These are phyloP conservation scores for Horisme vitalbata DNA, from an alignment of 2,888 invertebrate species.

Conservation along the genomic window DNA sequence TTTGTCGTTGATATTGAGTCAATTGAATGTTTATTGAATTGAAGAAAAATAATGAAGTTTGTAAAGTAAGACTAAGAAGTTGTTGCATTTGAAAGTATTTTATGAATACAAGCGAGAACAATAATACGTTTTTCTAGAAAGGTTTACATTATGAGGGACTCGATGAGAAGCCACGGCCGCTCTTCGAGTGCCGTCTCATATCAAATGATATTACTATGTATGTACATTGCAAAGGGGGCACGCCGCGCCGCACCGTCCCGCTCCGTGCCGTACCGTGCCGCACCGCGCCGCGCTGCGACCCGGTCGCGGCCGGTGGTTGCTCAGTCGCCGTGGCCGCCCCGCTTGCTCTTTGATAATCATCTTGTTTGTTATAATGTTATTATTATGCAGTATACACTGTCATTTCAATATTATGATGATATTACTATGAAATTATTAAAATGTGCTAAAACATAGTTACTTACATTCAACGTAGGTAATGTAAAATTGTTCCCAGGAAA, in stretches of 20 bases:
- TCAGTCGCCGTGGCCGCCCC: too few relatives aligned
- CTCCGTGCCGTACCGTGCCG: too few relatives aligned
- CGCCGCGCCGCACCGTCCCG: background rate
- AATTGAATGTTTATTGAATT: constrained; percentile 81
- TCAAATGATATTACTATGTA: constrained; percentile 67
- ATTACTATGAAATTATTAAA: constrained; percentile 11
- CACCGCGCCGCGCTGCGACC: too few relatives aligned
- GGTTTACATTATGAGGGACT: constrained; percentile 74
- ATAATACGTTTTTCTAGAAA: constrained; percentile 81
- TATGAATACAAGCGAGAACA: constrained; percentile 81
- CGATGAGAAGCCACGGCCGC: constrained; percentile 63
- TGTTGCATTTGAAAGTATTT: constrained; percentile 83
- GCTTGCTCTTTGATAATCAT: constrained; percentile 52
- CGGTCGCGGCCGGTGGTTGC: too few relatives aligned
- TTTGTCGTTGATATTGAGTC: constrained; percentile 82
- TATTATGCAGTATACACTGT: constrained; percentile 52
- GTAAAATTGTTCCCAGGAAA: constrained; percentile 50
- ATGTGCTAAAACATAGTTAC: constrained; percentile 22
- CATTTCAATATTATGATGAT: constrained; percentile 23
- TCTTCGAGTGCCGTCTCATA: constrained; percentile 63
- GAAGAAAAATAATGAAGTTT: constrained; percentile 77
- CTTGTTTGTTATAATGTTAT: constrained; percentile 69
- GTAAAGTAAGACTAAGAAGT: constrained; percentile 80
- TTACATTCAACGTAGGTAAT: constrained; percentile 36
- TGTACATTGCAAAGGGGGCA: background rate